Evolutionary conservation across 2,888 invertebrate genomes (phyloP), one percentile per base, ranked within the genome.

Genomic region (Julus scanicus): DNA sequence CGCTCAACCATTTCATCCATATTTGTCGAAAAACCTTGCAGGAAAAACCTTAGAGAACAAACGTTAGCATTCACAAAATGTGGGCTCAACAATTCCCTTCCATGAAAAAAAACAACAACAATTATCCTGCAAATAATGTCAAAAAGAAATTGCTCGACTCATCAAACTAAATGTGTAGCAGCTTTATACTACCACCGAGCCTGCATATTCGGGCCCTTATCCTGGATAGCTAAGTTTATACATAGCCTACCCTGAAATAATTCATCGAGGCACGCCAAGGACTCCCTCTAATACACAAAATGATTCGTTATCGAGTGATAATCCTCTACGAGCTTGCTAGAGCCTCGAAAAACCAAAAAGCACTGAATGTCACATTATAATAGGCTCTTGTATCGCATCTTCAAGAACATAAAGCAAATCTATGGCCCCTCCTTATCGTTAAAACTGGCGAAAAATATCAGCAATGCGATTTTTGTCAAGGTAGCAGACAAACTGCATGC

Each of bases 141-240:
- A 63, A 17, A 63, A 48, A 63, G 63, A 63, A 53, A 63, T 63
- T 63, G 63, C 63, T 3, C 20, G n/a, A 20, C 63, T 63, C 63
- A 63, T 63, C 63, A 63, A 63, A 63, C 11, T 63, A n/a, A 63
- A 63, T 13, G 63, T 63, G n/a, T 57, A 57, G n/a, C 63, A 63
- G 63, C 13, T 63, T 63, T 63, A 5, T n/a, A n/a, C 1, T 9
- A 8, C 48, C n/a, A n/a, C 2, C 63, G 2, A 63, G 63, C 63
- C 63, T n/a, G 63, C 63, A n/a, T n/a, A n/a, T 57, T 84, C 84
- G 84, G 84, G 84, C 39, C 84, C 44, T 84, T 84, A 84, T 84
- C 84, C 84, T 84, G 84, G 84, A 39, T 84, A 84, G 84, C 84
- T 84, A 39, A 84, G 84, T 84, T 84, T 84, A 84, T 40, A 84